Conservation (phyloP, 2,888 invertebrate genomes). For the Azorinus chamasolen region DNA sequence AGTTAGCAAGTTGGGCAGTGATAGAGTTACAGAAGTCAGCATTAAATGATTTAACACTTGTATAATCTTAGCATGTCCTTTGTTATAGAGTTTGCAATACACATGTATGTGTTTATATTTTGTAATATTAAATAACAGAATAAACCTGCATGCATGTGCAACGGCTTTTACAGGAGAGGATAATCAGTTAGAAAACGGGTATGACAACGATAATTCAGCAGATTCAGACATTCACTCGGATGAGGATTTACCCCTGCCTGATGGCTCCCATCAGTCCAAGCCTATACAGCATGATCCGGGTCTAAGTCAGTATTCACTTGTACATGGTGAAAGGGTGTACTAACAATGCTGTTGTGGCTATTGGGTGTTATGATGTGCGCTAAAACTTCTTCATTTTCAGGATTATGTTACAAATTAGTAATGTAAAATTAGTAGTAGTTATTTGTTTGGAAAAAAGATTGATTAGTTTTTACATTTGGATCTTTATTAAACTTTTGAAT, state of each 20-base stretch:
- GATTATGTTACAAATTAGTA: no score
- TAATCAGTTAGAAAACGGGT: constrained; percentile 32
- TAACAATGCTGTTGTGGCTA: constrained; percentile 1
- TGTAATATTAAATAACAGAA: not conserved
- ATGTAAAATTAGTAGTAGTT: no score
- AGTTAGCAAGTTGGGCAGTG: no score
- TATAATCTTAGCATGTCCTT: no score
- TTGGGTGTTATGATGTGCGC: not conserved
- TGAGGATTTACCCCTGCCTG: constrained; percentile 77
- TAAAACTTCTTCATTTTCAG: no score
- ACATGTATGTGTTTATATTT: not conserved
- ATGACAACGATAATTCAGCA: constrained; percentile 28
- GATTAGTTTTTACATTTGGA: no score
- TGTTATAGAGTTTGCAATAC: no score
- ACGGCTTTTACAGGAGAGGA: constrained; percentile 52
- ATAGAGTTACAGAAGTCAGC: no score
- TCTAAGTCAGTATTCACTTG: constrained; percentile 55
- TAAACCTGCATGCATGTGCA: constrained; percentile 18
- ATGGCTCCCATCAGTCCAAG: constrained; percentile 71
- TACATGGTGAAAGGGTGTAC: constrained; percentile 10
- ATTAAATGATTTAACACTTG: no score
- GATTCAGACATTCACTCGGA: constrained; percentile 67
- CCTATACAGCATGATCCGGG: constrained; percentile 41
- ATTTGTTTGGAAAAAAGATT: no score
- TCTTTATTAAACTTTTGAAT: no score